Evolutionary conservation across 1,140 invertebrate species (phyloP), one percentile per base, ranked within the genome.

Genomic region (Drosophila yakuba): DNA sequence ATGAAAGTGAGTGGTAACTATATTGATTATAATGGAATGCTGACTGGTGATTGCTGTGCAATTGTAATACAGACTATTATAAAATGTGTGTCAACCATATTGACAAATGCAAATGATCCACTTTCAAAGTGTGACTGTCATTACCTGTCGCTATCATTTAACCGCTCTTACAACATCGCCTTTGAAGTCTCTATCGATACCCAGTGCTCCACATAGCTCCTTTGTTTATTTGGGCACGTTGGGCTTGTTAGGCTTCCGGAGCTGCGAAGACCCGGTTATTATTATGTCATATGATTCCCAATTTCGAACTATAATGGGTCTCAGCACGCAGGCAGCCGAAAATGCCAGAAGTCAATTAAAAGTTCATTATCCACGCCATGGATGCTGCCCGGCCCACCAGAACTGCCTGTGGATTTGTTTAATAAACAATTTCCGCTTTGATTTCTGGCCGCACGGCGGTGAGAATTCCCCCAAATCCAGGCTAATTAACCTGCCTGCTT

Each of bases 381-480:
- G 44, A 35, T 50, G 38, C 58, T 51, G 52, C 6, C 14, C 12
- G 2, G 17, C 2, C n/a, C 41, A 28, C 45, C 23, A 54, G 67
- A 75, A 58, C 52, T 47, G 52, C 43, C 71, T 68, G 59, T 66
- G 69, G 74, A 86, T 81, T 78, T 81, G 82, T 81, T 86, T 86
- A 85, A 85, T 85, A 86, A 85, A 86, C 81, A 78, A 85, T 85
- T 85, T 85, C 81, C 81, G 81, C 54, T 81, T 78, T 74, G 81
- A 81, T 86, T 85, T 84, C 36, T 41, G 20, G 17, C 39, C 54
- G 58, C 58, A 55, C 38, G 58, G 73, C 60, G 69, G 44, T 41
- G 59, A 55, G 41, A n/a, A n/a, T 38, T 36, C 55, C 52, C 47
- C 35, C 55, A 28, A 38, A 32, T 35, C 50, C 32, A 8, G 28